Conservation (phyloP, 2,888 invertebrate species). For the Lasioglossum malachurum region DNA sequence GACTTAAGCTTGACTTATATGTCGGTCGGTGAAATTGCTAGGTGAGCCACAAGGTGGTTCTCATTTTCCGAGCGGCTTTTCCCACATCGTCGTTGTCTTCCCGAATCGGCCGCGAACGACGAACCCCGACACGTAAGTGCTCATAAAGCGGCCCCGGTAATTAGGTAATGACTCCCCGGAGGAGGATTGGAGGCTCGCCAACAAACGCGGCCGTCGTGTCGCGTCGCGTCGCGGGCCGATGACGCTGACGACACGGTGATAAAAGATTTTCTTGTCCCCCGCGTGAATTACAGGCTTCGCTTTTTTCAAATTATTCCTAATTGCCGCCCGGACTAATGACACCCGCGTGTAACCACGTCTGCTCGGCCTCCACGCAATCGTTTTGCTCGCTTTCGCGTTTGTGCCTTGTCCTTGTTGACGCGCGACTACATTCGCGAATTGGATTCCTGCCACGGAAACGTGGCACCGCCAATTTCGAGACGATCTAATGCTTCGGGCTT, state of each 20-base stretch:
- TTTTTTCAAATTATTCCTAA: slow-evolving; percentile 45
- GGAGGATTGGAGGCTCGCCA: slow-evolving; percentile 67
- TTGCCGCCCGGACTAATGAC: slow-evolving; percentile 52
- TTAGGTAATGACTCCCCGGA: slow-evolving; percentile 70
- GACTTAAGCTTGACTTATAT: background rate
- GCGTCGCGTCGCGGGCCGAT: slow-evolving; percentile 46
- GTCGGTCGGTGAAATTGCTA: background rate
- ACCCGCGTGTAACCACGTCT: slow-evolving; percentile 31
- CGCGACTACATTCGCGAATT: slow-evolving; percentile 6
- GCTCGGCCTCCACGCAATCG: background rate
- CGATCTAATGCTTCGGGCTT: background rate
- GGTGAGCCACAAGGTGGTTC: background rate
- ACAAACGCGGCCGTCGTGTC: slow-evolving; percentile 14
- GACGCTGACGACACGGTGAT: slow-evolving; percentile 70
- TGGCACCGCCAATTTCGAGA: background rate
- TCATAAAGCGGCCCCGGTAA: slow-evolving; percentile 71
- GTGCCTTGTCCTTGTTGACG: slow-evolving; percentile 23
- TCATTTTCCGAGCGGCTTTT: background rate
- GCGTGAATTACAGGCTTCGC: slow-evolving; percentile 50
- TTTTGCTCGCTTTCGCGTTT: background rate
- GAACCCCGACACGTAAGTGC: slow-evolving; percentile 63
- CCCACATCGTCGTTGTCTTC: slow-evolving; percentile 19
- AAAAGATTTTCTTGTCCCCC: slow-evolving; percentile 69
- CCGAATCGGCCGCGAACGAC: slow-evolving; percentile 45
- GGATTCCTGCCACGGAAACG: slow-evolving; percentile 37